Base-by-base conservation (phyloP, 2,113 vertebrate genomes). In the Spermophilus dauricus region DNA sequence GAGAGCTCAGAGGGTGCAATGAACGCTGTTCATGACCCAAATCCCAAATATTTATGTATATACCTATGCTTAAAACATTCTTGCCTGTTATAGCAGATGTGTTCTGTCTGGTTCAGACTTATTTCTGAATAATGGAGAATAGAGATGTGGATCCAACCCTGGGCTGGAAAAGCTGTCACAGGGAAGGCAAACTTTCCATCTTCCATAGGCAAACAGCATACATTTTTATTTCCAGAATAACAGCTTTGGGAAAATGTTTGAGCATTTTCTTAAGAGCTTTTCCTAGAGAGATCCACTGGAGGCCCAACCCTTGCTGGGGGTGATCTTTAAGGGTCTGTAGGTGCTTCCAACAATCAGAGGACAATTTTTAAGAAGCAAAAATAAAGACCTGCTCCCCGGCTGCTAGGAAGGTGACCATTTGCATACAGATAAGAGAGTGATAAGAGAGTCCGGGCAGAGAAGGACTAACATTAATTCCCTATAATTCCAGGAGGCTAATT, bases 231-330 rank as follows among this genome's bases (percentile, higher is more conserved):
- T 98, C 98, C 94, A 6, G 22, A 97, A 89, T 93, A 98, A 98
- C 96, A 98, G 94, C 96, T 98, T 98, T 96, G 85, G 70, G 98
- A 76, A 98, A 98, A 98, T 96, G 96, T 98, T 98, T 98, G 98
- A 98, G 98, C 95, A 98, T 98, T 98, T 98, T 96, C 98, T 98
- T 98, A 98, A 97, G 96, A 98, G 96, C 94, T 97, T 92, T 65
- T 69, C 16, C 32, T 34, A 32, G 5, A 70, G 67, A 69, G 95
- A 89, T 86, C 96, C 86, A 78, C 32, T 82, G n/a, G 95, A 97
- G 89, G 67, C 69, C 85, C 85, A 96, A 96, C 96, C 97, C 95
- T 89, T 88, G 96, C 84, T 96, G 98, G 58, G 56, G 95, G 81
- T 90, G 76, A 70, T 94, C 96, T 97, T 96, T 32, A 69, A 96